Conservation (phyloP, 2,888 invertebrate species). For the Abrostola triplasia region DNA sequence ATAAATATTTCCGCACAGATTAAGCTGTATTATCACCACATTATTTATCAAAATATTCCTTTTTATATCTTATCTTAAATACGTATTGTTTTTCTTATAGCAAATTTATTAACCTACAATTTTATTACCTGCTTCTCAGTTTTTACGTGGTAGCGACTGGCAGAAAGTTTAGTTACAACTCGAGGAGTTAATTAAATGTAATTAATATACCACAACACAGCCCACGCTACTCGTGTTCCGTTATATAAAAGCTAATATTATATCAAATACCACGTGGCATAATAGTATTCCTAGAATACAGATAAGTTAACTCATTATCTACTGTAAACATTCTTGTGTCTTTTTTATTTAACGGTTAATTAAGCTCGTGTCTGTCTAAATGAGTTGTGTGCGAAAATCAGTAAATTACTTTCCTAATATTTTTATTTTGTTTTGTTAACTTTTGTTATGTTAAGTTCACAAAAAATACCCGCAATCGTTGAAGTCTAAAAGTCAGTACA, state of each 20-base stretch:
- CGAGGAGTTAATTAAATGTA: constrained; percentile 6
- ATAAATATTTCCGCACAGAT: neutral
- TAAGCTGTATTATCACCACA: neutral
- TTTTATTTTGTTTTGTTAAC: neutral
- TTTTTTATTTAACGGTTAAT: neutral
- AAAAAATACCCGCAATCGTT: too few relatives aligned
- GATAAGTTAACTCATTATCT: constrained; percentile 24
- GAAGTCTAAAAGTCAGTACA: too few relatives aligned
- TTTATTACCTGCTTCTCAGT: too few relatives aligned
- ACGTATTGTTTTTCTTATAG: neutral
- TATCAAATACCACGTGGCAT: constrained; percentile 41
- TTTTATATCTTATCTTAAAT: constrained; percentile 1
- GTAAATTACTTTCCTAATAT: neutral
- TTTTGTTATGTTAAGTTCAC: neutral
- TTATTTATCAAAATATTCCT: neutral
- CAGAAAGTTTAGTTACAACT: too few relatives aligned
- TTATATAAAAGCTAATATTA: constrained; percentile 22
- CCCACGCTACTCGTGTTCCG: constrained; percentile 15
- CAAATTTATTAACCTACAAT: neutral
- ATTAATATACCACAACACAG: constrained; percentile 10
- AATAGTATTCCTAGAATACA: constrained; percentile 33
- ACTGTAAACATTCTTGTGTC: constrained; percentile 1
- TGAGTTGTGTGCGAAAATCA: neutral
- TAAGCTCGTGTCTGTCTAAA: neutral
- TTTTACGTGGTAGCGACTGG: too few relatives aligned